Evolutionary conservation across 2,797 vertebrate genomes (phyloP).

Genomic region (Sebastes trivittatus): DNA sequence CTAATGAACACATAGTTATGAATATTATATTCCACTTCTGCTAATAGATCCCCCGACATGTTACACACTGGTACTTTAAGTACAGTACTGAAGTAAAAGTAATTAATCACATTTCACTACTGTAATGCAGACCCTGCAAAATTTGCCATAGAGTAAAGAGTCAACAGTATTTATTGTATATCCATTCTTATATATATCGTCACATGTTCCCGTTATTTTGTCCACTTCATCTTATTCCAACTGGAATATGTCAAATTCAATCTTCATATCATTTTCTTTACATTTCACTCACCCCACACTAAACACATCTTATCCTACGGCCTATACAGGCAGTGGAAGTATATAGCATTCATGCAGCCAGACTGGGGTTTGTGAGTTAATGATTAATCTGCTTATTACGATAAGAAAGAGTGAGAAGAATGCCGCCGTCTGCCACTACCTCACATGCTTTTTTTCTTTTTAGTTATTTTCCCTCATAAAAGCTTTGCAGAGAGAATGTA

Average conservation of each 20-base stretch:
- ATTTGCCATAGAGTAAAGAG: background rate
- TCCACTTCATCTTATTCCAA: background rate
- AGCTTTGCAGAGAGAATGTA: background rate
- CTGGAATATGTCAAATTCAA: background rate
- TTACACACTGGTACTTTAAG: too few relatives aligned
- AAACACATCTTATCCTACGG: background rate
- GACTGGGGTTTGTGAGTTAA: conserved; percentile 47
- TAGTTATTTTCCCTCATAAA: background rate
- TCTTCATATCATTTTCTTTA: background rate
- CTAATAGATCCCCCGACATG: too few relatives aligned
- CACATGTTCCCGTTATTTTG: background rate
- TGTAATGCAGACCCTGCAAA: background rate
- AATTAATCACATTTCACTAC: background rate
- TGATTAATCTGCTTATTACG: conserved; percentile 40
- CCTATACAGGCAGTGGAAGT: background rate
- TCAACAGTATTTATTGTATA: background rate
- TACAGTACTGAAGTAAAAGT: background rate
- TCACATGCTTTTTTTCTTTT: background rate
- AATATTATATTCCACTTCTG: too few relatives aligned
- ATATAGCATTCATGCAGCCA: background rate
- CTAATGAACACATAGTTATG: too few relatives aligned
- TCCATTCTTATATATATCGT: background rate
- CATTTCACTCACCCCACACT: background rate
- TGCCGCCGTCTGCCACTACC: background rate
- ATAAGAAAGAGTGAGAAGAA: conserved; percentile 47